Conservation (phyloP, 2,113 vertebrate species). For the Chrysemys picta region DNA sequence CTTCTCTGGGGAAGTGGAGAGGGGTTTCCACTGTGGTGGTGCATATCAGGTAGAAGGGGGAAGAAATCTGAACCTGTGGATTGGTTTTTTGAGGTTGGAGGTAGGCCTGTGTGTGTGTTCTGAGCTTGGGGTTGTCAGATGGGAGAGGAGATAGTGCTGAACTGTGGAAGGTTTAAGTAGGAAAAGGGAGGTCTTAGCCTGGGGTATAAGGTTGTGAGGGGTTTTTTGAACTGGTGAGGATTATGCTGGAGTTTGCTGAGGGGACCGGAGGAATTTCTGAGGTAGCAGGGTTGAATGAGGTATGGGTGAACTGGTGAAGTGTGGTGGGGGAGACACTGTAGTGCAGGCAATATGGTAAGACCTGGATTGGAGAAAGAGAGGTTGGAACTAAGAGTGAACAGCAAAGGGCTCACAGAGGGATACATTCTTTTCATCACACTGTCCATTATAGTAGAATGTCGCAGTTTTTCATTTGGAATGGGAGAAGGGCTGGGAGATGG, state of each 20-base stretch:
- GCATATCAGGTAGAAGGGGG: neutral
- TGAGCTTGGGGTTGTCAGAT: neutral
- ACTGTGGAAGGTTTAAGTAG: no score
- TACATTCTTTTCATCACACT: neutral
- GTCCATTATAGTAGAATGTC: neutral
- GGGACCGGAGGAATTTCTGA: no score
- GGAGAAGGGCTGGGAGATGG: neutral
- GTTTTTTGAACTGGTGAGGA: no score
- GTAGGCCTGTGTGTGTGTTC: neutral
- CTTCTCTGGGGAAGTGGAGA: neutral
- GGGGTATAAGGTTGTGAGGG: no score
- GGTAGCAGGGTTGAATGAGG: no score
- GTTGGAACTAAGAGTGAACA: neutral
- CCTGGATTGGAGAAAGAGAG: neutral
- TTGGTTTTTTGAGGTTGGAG: neutral
- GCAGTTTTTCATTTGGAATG: neutral
- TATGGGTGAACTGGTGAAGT: no score
- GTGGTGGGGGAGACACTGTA: no score
- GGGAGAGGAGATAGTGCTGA: neutral
- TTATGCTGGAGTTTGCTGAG: no score
- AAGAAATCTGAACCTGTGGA: neutral
- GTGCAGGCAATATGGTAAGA: neutral
- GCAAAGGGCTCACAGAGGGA: neutral
- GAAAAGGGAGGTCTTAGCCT: no score
- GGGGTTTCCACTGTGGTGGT: accelerated